Conservation (phyloP, 1,140 invertebrate genomes). For the Nephila pilipes region DNA sequence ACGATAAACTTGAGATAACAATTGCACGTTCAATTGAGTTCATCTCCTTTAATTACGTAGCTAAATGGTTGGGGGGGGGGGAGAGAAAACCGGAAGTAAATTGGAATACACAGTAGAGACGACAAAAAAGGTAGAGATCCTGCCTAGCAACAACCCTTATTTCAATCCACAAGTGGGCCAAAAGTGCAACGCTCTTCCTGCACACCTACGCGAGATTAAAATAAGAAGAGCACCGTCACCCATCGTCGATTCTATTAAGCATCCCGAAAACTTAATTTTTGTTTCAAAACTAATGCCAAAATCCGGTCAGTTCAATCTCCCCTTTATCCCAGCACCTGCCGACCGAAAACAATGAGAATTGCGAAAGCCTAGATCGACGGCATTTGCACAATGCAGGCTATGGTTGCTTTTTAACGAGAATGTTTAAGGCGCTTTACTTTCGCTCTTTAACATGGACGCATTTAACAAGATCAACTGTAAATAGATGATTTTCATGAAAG, state of each 20-base stretch:
- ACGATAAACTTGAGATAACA: too few relatives aligned
- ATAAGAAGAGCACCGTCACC: not conserved
- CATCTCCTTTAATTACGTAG: too few relatives aligned
- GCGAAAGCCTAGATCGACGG: too few relatives aligned
- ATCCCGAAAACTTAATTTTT: not conserved
- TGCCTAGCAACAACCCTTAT: constrained; percentile 6
- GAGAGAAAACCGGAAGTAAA: not conserved
- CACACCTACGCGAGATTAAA: constrained; percentile 7
- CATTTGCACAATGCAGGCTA: too few relatives aligned
- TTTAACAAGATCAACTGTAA: too few relatives aligned
- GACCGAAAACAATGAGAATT: not conserved
- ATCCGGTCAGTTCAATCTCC: not conserved
- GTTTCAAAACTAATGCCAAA: not conserved
- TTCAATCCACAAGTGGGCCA: constrained; percentile 17
- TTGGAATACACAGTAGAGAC: constrained; percentile 1
- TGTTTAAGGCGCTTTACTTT: too few relatives aligned
- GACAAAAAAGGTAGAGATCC: not conserved
- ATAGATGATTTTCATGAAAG: too few relatives aligned
- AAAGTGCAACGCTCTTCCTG: constrained; percentile 36
- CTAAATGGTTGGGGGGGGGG: too few relatives aligned
- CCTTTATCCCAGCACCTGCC: not conserved
- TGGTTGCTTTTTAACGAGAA: too few relatives aligned
- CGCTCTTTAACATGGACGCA: too few relatives aligned
- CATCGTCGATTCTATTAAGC: constrained; percentile 14
- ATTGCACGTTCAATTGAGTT: too few relatives aligned